phyloP scores from a whole-genome alignment of 2,888 invertebrate species.

The Tetramorium bicarinatum region DNA sequence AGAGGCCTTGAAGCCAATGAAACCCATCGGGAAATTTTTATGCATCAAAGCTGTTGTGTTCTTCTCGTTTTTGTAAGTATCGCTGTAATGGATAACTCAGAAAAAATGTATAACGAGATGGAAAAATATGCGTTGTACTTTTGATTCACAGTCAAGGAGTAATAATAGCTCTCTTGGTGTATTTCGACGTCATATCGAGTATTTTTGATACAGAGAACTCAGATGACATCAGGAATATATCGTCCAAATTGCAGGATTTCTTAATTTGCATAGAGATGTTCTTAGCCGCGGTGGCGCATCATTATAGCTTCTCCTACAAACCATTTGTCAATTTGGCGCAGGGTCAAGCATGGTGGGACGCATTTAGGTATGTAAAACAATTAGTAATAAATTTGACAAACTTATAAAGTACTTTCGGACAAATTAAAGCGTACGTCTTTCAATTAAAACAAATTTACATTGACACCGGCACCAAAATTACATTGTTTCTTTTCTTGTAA shows the following conservation, averaged over 20 bases:
- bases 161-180: slow-evolving; percentile 94
- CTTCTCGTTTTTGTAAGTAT: slow-evolving; percentile 98
- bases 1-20: slow-evolving; percentile 95
- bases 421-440: neutral
- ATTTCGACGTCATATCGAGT: slow-evolving; percentile 93
- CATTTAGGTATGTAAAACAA: slow-evolving; percentile 80
- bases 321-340: slow-evolving; percentile 90
- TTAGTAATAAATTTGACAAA: neutral
- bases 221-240: slow-evolving; percentile 91
- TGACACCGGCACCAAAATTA: neutral
- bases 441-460: neutral
- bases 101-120: neutral
- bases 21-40: slow-evolving; percentile 97
- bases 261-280: slow-evolving; percentile 99
- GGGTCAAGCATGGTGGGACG: slow-evolving; percentile 86
- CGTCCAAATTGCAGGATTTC: slow-evolving; percentile 96
- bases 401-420: neutral
- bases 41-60: slow-evolving; percentile 99
- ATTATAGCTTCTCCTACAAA: slow-evolving; percentile 97
- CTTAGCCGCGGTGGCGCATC: slow-evolving; percentile 97
- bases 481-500: neutral
- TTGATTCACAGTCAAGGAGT: slow-evolving; percentile 94
- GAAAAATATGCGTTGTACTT: slow-evolving; percentile 11
- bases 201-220: slow-evolving; percentile 91
- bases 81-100: neutral